Evolutionary conservation across 2,797 vertebrate genomes (phyloP), one percentile per base, ranked within the genome.

Genomic region (Lithobates pipiens): DNA sequence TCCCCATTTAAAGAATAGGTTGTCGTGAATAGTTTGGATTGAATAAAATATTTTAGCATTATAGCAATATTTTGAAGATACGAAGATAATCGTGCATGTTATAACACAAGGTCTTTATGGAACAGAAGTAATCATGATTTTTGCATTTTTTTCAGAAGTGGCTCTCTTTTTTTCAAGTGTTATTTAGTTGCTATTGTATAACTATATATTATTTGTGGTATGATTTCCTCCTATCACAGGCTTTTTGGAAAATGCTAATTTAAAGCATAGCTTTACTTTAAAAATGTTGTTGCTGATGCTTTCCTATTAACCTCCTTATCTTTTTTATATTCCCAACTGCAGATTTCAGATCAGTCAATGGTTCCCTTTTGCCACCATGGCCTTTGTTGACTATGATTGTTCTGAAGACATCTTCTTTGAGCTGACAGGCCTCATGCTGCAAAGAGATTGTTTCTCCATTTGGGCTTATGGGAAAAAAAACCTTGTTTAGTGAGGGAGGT

Each of bases 71-170:
- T 29, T 67, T 15, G 0, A 61, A 29, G 10, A 2, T 21, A 29
- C n/a, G 16, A n/a, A 21, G 15, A 18, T 46, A 78, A 29, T 44
- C 18, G 15, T 36, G 23, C 36, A 65, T 42, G 39, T 36, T 10
- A 63, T 54, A 67, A 67, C 25, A 67, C n/a, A 65, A 67, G 25
- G 27, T 67, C 27, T 67, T 67, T 67, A 67, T 67, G 65, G n/a
- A 25, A 10, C 25, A 67, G 10, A 67, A 29, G 25, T 25, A 67
- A 29, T 8, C 65, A 29, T 3, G 8, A 21, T 57, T 67, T 29
- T 67, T 65, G 23, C 57, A n/a, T 25, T 27, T 25, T 67, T 13
- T 67, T 65, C 65, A 67, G 27, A 10, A 67, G 65, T 67, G 23
- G 23, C 10, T 67, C 10, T n/a, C 1, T 67, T 7, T 63, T 63